Conservation (phyloP, 2,888 invertebrate species). For the Actias luna region DNA sequence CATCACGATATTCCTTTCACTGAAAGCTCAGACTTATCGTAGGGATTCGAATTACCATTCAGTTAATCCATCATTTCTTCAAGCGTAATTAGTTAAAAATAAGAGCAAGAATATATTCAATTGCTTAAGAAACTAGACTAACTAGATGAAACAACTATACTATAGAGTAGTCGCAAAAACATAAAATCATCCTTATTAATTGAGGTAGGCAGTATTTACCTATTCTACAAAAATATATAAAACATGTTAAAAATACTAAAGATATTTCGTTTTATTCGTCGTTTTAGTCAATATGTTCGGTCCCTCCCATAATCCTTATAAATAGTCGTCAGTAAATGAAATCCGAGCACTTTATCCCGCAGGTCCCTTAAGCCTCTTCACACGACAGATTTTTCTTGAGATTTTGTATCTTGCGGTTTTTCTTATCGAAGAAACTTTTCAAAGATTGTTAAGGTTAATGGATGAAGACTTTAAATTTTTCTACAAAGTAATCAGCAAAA, state of each 20-base stretch:
- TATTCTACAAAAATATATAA: background rate
- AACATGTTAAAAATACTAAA: background rate
- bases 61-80: too few species aligned
- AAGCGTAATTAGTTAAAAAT: too few species aligned
- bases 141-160: too few species aligned
- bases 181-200: too few species aligned
- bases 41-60: too few species aligned
- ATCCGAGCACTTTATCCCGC: conserved; percentile 23
- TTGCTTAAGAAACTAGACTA: too few species aligned
- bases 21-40: too few species aligned
- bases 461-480: conserved; percentile 9
- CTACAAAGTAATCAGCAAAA: conserved; percentile 3
- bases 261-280: conserved; percentile 21
- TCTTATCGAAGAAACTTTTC: conserved; percentile 10
- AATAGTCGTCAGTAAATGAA: conserved; percentile 26
- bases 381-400: conserved; percentile 22
- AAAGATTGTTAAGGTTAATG: conserved; percentile 14
- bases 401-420: conserved; percentile 15
- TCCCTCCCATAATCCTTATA: conserved; percentile 30
- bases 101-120: too few species aligned
- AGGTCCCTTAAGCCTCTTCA: conserved; percentile 18
- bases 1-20: too few species aligned
- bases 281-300: conserved; percentile 25
- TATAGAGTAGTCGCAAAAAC: too few species aligned
- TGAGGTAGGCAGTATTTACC: too few species aligned